Evolutionary conservation across 1,140 invertebrate genomes (phyloP), one percentile per base, ranked within the genome.

Genomic region (Nasonia giraulti): DNA sequence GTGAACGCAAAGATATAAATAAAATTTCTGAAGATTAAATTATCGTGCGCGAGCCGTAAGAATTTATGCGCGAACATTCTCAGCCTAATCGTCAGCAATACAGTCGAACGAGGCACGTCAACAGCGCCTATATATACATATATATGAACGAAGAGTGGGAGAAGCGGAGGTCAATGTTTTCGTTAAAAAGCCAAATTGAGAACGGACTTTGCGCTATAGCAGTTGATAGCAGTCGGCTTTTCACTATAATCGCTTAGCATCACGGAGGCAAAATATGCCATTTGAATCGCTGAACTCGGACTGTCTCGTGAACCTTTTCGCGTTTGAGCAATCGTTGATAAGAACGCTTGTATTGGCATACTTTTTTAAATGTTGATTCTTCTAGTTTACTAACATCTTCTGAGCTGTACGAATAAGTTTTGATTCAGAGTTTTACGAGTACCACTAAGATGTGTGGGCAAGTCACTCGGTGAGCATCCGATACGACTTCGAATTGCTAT

Each of bases 101-200:
- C 10, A 17, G 27, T 37, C 33, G 33, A 6, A 0, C 5, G 33
- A 37, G 31, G 27, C 71, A 17, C 71, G 27, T 74, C 71, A 3
- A 33, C 33, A 50, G 47, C 14, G 47, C 12, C 47, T 17, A 44
- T 44, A 44, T 50, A 50, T 50, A 17, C 10, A 50, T 50, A 17
- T 50, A 50, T 50, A 50, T 14, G 47, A 50, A 50, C 8, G 33
- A 74, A 17, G 5, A 17, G 71, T 40, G 71, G 71, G 71, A 37
- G 71, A 74, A 17, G 10, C 71, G 27, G 71, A 33, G 71, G 71
- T 74, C 71, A 74, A 74, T 74, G 71, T 74, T 74, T 74, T 37
- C 66, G 20, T 68, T 68, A 68, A 68, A 68, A 68, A n/a, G 23
- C n/a, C 3, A 68, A 23, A 68, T 68, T 68, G 20, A 23, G 66